Conservation (phyloP, 2,888 invertebrate species). For the Polyommatus iphigenia region DNA sequence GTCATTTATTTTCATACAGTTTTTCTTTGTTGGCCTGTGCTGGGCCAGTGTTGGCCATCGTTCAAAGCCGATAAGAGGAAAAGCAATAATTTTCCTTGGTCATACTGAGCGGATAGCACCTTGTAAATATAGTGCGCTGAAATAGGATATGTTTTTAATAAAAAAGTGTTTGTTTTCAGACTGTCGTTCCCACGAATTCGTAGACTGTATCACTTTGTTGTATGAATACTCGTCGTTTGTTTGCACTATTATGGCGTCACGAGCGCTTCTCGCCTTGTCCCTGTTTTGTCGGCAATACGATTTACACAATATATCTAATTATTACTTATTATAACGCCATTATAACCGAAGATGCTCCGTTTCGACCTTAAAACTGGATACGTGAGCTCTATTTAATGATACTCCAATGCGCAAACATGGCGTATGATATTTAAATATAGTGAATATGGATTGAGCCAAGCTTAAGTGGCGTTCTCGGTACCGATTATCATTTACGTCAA, state of each 20-base stretch:
- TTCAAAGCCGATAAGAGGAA: neutral
- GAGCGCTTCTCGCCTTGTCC: slow-evolving; percentile 58
- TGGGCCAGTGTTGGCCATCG: too few relatives aligned
- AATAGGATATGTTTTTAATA: neutral
- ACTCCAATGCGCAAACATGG: slow-evolving; percentile 2
- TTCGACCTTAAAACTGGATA: slow-evolving; percentile 25
- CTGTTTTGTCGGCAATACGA: slow-evolving; percentile 49
- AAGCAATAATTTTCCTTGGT: too few relatives aligned
- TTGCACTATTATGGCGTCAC: slow-evolving; percentile 30
- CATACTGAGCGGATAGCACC: neutral
- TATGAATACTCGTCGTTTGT: neutral
- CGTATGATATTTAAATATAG: slow-evolving; percentile 23
- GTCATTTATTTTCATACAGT: neutral
- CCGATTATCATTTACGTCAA: slow-evolving; percentile 36
- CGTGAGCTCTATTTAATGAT: slow-evolving; percentile 16
- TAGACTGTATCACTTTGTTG: neutral
- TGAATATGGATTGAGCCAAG: slow-evolving; percentile 24
- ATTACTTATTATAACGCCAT: slow-evolving; percentile 48
- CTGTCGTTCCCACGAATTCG: neutral
- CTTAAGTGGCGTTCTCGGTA: slow-evolving; percentile 35
- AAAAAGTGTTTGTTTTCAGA: neutral
- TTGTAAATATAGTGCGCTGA: neutral
- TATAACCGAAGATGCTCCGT: slow-evolving; percentile 3
- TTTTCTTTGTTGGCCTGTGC: neutral
- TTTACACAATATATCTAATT: slow-evolving; percentile 53